Base-by-base conservation (phyloP, 1,140 invertebrate genomes). In the Drosophila pruinosa region DNA sequence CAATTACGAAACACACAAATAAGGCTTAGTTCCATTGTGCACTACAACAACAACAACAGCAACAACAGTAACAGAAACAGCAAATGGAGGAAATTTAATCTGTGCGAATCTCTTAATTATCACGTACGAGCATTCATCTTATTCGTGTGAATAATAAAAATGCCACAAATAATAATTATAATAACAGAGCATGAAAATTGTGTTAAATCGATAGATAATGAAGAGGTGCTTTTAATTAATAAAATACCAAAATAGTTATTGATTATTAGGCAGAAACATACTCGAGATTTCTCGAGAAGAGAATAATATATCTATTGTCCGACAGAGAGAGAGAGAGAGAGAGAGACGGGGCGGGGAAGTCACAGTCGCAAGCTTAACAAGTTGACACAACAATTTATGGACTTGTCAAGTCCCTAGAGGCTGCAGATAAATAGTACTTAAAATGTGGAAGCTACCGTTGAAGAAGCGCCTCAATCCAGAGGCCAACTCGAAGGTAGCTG, bases 91-190 rank as follows among this genome's bases (percentile, higher is more conserved):
- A 15, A 22, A 15, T 54, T 26, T 57, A 54, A 71, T 61, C 61
- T 52, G 41, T 69, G 77, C 82, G 58, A 86, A 88, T 68, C 70
- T 39, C 70, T 67, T 88, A 86, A 88, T 86, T 86, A 86, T 77
- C 81, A 78, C 81, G 81, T 86, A 77, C 48, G 21, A 38, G 24
- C 56, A 50, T 62, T 63, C 62, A 53, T 56, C 28, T 74, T 41
- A 47, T 24, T 69, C 53, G 58, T 50, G 58, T 62, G 71, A 73
- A 65, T 41, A 53, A 39, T 15, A 8, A 8, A 48, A 31, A 58
- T 31, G 2, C 4, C 26, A 45, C n/a, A 53, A 17, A 50, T 5
- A 28, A 15, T 31, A 31, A 8, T 68, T 43, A 53, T 12, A 47
- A 24, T 24, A 47, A 47, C 2, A 47, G 17, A 47, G 21, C 43